Base-by-base conservation (phyloP, 2,888 invertebrate genomes). In the Heteromyza rotundicornis region DNA sequence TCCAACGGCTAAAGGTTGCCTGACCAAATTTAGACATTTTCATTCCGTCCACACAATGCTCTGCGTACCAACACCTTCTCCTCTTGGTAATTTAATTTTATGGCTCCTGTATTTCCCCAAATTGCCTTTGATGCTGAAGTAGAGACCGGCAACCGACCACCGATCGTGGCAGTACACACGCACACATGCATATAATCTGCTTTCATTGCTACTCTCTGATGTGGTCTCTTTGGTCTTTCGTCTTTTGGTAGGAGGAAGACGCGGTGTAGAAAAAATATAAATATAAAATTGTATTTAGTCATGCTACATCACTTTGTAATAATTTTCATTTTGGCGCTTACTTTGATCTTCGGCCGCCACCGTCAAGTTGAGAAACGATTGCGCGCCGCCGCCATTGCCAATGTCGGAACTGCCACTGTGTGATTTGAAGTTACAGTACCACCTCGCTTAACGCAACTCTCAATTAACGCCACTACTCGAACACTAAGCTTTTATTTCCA, bases 221-320 rank as follows among this genome's bases (percentile, higher is more conserved):
- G 40, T 55, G 36, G 55, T 55, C 55, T 20, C 55, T 36, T 55
- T 55, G 55, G 40, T 40, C 22, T 20, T 55, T 55, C 27, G 55
- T 20, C 22, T 20, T 20, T 40, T 55, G 40, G 23, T 16, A 20
- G 40, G 44, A 36, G 19, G 54, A 35, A 40, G 52, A 23, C 8
- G 52, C 52, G 52, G 14, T 70, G 60, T 65, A 63, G 62, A 65
- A 63, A 66, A 65, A 60, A 64, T 68, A 63, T 50, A 60, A 67
- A 74, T 75, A 76, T 74, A 78, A 80, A 81, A 80, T 80, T 79
- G 75, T 80, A 81, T 81, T 81, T 81, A 81, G 82, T 81, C 81
- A 81, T 82, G 82, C 81, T 78, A 80, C 80, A 81, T 76, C 77
- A 80, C 74, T 79, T 80, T 80, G 80, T 80, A 80, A 81, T 81